phyloP scores from a whole-genome alignment of 2,113 vertebrate species.

The Azemiops feae region DNA sequence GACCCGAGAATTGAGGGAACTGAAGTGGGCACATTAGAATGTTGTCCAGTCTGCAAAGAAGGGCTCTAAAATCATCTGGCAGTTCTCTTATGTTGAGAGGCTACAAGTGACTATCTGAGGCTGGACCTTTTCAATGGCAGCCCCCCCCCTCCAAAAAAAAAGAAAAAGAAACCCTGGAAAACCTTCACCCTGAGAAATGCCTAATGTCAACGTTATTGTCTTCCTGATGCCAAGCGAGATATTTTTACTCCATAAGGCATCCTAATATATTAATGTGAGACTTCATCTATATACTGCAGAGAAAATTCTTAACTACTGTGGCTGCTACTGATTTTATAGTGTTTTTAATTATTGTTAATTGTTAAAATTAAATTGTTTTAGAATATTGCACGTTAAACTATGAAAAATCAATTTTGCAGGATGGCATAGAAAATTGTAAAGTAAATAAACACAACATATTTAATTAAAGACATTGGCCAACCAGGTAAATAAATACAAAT shows the following conservation, averaged over 20 bases:
- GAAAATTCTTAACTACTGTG: not conserved
- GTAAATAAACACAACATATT: not conserved
- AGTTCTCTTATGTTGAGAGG: not conserved
- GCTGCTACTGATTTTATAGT: not conserved
- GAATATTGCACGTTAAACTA: not conserved
- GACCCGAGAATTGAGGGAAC: not conserved
- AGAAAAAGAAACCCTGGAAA: not conserved
- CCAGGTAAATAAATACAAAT: not conserved
- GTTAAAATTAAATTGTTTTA: not conserved
- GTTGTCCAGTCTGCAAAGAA: not conserved
- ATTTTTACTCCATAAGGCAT: not conserved
- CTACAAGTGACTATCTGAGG: not conserved
- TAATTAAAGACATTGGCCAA: not conserved
- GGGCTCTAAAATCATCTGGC: not conserved
- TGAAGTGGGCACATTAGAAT: not conserved
- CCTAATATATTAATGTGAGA: not conserved
- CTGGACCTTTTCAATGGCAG: not conserved
- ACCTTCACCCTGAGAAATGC: not conserved
- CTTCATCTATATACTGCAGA: not conserved
- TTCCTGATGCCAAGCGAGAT: not conserved
- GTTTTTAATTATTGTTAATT: not conserved
- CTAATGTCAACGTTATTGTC: not conserved
- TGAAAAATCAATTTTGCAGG: not conserved
- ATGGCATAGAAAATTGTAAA: not conserved
- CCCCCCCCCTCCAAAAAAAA: fast-evolving